Evolutionary conservation across 2,888 invertebrate species (phyloP), one percentile per base, ranked within the genome.

Genomic region (Nowickia ferox): DNA sequence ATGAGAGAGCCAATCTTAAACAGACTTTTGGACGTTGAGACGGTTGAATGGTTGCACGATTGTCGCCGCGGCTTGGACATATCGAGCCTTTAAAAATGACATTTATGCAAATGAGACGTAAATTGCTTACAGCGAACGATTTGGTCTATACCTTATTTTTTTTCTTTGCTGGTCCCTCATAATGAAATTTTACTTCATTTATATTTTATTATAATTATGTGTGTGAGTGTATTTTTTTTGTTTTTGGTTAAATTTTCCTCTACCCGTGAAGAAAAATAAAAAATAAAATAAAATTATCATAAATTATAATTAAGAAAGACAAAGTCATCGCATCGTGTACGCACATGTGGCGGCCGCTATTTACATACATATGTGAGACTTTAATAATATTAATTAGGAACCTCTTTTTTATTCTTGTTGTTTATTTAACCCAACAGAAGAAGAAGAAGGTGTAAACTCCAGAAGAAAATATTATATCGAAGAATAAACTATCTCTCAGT

Each of bases 281-380:
- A 57, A 69, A 10, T 44, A 13, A 63, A 57, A 76, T 61, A 77
- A 76, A 84, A 81, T 77, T 84, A 77, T 22, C 84, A 81, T 85
- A 85, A 81, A 81, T 81, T 81, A 78, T 85, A 81, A 85, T 85
- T 85, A 85, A 77, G 68, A 72, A 74, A 77, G 44, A 40, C 61
- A 53, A 42, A 68, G 38, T 22, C 71, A 30, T 17, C 42, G 40
- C 19, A 30, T 65, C 53, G 5, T 22, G n/a, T 8, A 59, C 40
- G 17, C 42, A 61, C 15, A 17, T 61, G 42, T 11, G 42, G 5
- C 6, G 42, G 5, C 6, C 15, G 11, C 9, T 10, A 42, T 61
- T 61, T 17, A n/a, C n/a, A n/a, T n/a, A n/a, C n/a, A n/a, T n/a
- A 61, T 42, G 9, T 61, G 11, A 61, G 42, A 61, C 61, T 40